These are phyloP conservation scores for Callorhinus ursinus DNA, from an alignment of 2,113 vertebrate genomes.

Conservation along the genomic window DNA sequence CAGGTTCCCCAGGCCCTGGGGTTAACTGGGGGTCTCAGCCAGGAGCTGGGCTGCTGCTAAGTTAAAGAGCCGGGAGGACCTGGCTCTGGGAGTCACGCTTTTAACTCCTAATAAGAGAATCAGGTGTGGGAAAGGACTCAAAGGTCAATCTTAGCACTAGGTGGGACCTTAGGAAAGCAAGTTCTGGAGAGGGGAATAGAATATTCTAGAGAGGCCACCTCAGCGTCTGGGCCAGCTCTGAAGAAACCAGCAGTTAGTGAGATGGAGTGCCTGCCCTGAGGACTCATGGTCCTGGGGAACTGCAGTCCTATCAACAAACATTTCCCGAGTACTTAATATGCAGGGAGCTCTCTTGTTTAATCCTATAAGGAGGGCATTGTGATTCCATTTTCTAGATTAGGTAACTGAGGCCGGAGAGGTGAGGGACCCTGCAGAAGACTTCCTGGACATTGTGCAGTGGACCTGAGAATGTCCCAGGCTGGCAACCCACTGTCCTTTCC, in stretches of 20 bases:
- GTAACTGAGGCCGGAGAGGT: neutral
- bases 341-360: neutral
- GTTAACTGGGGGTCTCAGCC: neutral
- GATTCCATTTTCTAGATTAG: neutral
- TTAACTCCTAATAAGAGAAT: neutral
- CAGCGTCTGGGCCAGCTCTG: neutral
- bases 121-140: neutral
- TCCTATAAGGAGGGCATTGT: fast-evolving
- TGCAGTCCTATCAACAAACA: fast-evolving
- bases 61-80: neutral
- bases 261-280: neutral
- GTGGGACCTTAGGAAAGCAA: neutral
- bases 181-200: neutral
- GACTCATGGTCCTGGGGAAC: neutral
- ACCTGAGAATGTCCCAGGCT: too few relatives aligned
- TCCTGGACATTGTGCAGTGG: neutral
- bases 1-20: fast-evolving
- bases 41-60: neutral
- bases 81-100: neutral
- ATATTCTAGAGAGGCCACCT: neutral
- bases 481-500: neutral
- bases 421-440: neutral
- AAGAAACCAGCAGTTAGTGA: neutral
- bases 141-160: neutral
- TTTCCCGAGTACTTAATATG: fast-evolving